Evolutionary conservation across 2,888 invertebrate species (phyloP).

Genomic region (Thysanoteuthis rhombus): DNA sequence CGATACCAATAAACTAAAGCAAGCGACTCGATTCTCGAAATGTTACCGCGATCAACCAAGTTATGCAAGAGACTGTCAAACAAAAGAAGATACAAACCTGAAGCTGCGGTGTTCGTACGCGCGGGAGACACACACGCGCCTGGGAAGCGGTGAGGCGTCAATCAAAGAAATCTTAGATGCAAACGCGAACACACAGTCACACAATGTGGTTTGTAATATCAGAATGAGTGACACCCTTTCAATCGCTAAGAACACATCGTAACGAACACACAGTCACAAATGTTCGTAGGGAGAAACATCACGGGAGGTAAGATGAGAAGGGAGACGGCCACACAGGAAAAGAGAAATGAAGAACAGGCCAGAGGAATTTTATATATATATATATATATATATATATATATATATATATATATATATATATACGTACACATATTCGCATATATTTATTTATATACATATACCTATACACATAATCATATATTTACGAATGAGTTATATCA

Average conservation of each 20-base stretch:
- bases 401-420: no score
- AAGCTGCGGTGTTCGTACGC: not conserved
- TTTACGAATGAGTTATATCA: no score
- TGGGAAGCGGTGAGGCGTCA: not conserved
- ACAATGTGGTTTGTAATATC: not conserved
- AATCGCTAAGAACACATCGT: not conserved
- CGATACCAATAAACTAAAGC: no score
- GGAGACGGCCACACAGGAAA: not conserved
- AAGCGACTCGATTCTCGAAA: no score
- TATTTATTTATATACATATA: no score
- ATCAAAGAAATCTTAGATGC: not conserved
- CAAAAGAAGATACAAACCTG: not conserved
- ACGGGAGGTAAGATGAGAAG: not conserved
- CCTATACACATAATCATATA: no score
- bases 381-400: no score
- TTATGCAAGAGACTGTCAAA: no score
- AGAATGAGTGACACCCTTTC: not conserved
- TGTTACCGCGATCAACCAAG: no score
- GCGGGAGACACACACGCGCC: not conserved
- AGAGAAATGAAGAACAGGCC: not conserved
- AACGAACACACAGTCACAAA: not conserved
- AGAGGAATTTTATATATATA: not conserved
- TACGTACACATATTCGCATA: no score
- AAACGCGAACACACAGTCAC: slow-evolving; percentile 12
- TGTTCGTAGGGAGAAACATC: not conserved